These are phyloP conservation scores for Eupleurogrammus muticus DNA, from an alignment of 2,797 vertebrate species.

Conservation along the genomic window DNA sequence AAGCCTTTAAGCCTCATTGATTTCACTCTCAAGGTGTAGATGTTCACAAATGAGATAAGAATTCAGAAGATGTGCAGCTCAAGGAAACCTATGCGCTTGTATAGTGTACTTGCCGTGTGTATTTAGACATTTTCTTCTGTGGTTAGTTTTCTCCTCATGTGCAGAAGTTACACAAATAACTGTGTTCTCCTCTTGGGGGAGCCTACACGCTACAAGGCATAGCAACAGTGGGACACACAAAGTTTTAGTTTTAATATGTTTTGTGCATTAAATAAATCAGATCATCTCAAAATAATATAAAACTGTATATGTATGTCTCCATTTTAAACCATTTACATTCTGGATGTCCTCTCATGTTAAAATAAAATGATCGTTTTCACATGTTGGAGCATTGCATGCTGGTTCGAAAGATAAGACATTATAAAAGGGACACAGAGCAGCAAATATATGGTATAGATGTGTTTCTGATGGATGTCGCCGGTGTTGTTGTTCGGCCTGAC, in stretches of 20 bases:
- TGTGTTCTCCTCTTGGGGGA: slow-evolving; percentile 31
- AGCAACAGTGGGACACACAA: not conserved
- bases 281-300: not conserved
- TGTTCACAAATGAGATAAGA: not conserved
- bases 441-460: not conserved
- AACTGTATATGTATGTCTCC: too few species aligned
- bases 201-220: slow-evolving; percentile 10
- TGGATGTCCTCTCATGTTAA: too few species aligned
- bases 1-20: not conserved
- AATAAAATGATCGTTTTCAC: slow-evolving; percentile 3
- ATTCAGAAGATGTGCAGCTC: not conserved
- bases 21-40: not conserved
- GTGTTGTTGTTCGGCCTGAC: slow-evolving; percentile 13
- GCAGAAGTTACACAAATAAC: not conserved
- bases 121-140: not conserved
- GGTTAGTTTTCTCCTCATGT: not conserved
- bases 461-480: not conserved
- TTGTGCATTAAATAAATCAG: not conserved
- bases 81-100: not conserved
- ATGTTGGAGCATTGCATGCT: not conserved
- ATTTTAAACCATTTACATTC: too few species aligned
- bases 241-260: not conserved
- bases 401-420: not conserved
- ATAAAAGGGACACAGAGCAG: slow-evolving; percentile 8
- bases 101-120: not conserved